Evolutionary conservation across 2,888 invertebrate species (phyloP).

Genomic region (Artemia sinica): DNA sequence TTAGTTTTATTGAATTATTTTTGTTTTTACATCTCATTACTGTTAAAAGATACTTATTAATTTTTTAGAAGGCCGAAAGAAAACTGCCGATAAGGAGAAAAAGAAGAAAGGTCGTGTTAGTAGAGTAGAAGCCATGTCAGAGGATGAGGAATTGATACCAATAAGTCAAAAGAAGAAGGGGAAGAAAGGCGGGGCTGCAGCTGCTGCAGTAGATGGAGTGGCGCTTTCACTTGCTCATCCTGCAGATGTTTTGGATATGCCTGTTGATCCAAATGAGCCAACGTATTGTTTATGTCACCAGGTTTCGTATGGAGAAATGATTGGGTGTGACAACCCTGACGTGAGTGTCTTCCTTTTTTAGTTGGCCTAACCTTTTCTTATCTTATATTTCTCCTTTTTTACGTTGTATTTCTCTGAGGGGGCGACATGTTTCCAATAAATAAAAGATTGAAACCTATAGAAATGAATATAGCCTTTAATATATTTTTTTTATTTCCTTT

Average conservation of each 20-base stretch:
- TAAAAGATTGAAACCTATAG: no score
- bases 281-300: slow-evolving; percentile 96
- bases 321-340: slow-evolving; percentile 84
- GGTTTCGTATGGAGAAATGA: slow-evolving; percentile 91
- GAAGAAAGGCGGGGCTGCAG: slow-evolving; percentile 36
- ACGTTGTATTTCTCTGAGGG: neutral
- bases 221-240: slow-evolving; percentile 45
- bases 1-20: no score
- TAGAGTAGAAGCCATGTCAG: slow-evolving; percentile 24
- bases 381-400: no score
- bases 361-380: no score
- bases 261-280: slow-evolving; percentile 82
- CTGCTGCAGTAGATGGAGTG: slow-evolving; percentile 26
- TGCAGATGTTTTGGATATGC: slow-evolving; percentile 50
- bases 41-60: neutral
- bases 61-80: slow-evolving; percentile 46
- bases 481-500: no score
- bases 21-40: no score
- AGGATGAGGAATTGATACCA: slow-evolving; percentile 26
- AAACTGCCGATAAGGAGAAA: slow-evolving; percentile 45
- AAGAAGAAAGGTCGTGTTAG: slow-evolving; percentile 39
- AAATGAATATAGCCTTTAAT: no score
- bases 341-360: slow-evolving; percentile 35
- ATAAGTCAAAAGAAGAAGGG: slow-evolving; percentile 38
- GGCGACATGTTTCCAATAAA: no score